These are phyloP conservation scores for Drosophila merina DNA, from an alignment of 2,888 invertebrate species.

Conservation along the genomic window DNA sequence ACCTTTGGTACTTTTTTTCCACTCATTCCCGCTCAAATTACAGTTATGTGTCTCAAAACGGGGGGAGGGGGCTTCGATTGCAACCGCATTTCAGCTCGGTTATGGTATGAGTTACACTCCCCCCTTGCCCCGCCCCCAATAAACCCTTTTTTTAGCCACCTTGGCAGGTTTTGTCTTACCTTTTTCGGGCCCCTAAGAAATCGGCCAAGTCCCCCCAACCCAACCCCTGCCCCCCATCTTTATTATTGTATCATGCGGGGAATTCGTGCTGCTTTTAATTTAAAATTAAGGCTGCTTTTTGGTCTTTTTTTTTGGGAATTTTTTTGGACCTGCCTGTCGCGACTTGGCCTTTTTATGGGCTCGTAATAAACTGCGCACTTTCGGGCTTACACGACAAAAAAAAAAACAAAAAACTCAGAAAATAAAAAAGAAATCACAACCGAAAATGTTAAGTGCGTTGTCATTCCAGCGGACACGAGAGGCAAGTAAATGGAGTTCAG, in stretches of 20 bases:
- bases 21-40: conserved; percentile 53
- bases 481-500: conserved; percentile 26
- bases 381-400: conserved; percentile 26
- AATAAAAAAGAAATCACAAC: conserved; percentile 2
- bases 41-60: conserved; percentile 50
- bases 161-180: conserved; percentile 42
- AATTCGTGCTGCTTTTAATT: conserved; percentile 49
- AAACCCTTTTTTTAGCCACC: conserved; percentile 8
- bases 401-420: not conserved
- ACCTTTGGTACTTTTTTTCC: conserved; percentile 1
- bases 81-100: conserved; percentile 51
- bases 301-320: conserved; percentile 1
- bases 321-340: conserved; percentile 20
- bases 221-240: conserved; percentile 36
- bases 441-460: conserved; percentile 71
- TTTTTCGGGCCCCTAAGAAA: conserved; percentile 20
- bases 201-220: conserved; percentile 25
- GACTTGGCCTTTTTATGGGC: conserved; percentile 50
- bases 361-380: conserved; percentile 56
- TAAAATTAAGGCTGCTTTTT: conserved; percentile 17
- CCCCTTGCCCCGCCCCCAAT: not conserved
- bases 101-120: conserved; percentile 5
- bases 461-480: conserved; percentile 55
- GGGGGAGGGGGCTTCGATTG: conserved; percentile 22
- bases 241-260: conserved; percentile 56